Percentiles rank a stretch among this genome's conserved stretches.
phyloP scores from a whole-genome alignment of 2,888 invertebrate genomes.

The Apodemia duryi region DNA sequence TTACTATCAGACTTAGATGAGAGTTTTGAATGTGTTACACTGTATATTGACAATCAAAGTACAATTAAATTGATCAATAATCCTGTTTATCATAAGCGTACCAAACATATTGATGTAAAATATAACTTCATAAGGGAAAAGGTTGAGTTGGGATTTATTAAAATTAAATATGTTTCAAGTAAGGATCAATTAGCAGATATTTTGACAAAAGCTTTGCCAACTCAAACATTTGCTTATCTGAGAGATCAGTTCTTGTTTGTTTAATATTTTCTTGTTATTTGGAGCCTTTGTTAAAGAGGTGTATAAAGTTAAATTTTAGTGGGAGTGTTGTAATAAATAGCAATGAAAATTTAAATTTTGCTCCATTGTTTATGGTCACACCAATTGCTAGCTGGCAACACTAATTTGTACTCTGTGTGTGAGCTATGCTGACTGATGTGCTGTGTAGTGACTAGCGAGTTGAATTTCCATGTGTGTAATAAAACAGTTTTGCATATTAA shows the following conservation, averaged over 20 bases:
- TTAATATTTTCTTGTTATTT: background rate
- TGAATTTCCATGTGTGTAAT: too few species aligned
- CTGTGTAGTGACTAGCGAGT: too few species aligned
- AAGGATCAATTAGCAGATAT: constrained; percentile 23
- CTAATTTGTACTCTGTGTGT: too few species aligned
- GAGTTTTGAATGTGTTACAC: constrained; percentile 8
- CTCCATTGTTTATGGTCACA: too few species aligned
- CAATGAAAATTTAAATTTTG: too few species aligned
- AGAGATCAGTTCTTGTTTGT: background rate
- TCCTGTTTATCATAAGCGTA: constrained; percentile 33
- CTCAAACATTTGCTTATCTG: constrained; percentile 4
- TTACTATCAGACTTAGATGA: constrained; percentile 27
- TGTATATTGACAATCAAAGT: constrained; percentile 33
- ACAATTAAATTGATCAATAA: too few species aligned
- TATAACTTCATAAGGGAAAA: constrained; percentile 34
- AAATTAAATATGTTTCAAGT: constrained; percentile 32
- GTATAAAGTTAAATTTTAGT: background rate
- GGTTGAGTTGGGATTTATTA: constrained; percentile 17
- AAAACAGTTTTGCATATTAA: too few species aligned
- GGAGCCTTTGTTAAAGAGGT: background rate
- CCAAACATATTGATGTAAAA: constrained; percentile 35
- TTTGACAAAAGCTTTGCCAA: constrained; percentile 18
- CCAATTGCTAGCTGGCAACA: background rate
- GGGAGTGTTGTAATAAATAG: too few species aligned
- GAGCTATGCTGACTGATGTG: too few species aligned